Base-by-base conservation (phyloP, 2,888 invertebrate species). In the Tachina lurida region DNA sequence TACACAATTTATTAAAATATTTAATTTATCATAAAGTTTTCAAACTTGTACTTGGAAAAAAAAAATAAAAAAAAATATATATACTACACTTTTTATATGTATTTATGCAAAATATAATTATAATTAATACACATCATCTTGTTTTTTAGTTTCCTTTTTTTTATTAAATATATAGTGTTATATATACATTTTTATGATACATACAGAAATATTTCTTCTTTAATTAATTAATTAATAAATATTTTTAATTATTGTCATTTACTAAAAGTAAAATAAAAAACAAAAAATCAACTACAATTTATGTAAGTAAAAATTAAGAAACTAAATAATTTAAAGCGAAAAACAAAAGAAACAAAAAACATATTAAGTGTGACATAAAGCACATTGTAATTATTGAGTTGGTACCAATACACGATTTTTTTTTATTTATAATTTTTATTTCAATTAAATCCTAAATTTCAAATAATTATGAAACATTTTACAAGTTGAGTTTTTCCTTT, bases 131-230 rank as follows among this genome's bases (percentile, higher is more conserved):
- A 74, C 56, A 71, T 83, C 43, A 45, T 78, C 31, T 31, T 31
- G 31, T 31, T 31, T 31, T 73, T 67, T 56, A 73, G 85, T 83
- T 86, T 89, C 88, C 88, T 81, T 76, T 88, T 76, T 70, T 47
- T 22, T n/a, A 41, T 41, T 90, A 89, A 88, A 68, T 80, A 82
- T 76, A 80, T 76, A 86, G 71, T 54, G 75, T 83, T 88, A 87
- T 73, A 88, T 87, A 84, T 88, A 88, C 87, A 80, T 84, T 85
- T 88, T 87, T 89, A 90, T 91, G 88, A 91, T 88, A 87, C 88
- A 58, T 70, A 67, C 67, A 67, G 67, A 77, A 67, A 86, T 85
- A 83, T 83, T 73, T 84, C 83, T 87, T 78, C 85, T 83, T 83
- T 74, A 82, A 62, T 31, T 31, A 62, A 68, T 77, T 83, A 84